Percentiles rank a stretch among this genome's conserved stretches.
Conservation (phyloP, 1,140 invertebrate species). For the Trachymyrmex cornetzi region DNA sequence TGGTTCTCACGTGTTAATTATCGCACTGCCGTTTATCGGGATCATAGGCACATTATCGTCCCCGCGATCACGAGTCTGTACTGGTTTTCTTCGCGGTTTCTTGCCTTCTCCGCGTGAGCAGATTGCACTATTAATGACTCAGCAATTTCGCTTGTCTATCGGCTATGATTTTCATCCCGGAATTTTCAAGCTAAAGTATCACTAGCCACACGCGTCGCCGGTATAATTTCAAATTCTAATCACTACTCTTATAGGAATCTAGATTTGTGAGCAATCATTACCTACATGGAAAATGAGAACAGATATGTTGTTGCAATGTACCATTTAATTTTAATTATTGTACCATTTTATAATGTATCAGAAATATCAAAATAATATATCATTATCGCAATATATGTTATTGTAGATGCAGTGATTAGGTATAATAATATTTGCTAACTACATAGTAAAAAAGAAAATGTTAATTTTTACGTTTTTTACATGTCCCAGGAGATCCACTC, state of each 20-base stretch:
- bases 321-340: conserved; percentile 74
- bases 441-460: no score
- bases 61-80: conserved; percentile 40
- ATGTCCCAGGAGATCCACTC: no score
- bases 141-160: conserved; percentile 12
- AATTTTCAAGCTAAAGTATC: conserved; percentile 1
- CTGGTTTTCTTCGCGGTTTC: conserved; percentile 43
- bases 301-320: conserved; percentile 34
- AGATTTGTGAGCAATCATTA: conserved; percentile 52
- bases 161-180: background rate
- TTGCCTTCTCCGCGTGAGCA: conserved; percentile 43
- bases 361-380: conserved; percentile 17
- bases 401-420: background rate
- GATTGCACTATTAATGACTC: conserved; percentile 24
- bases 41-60: conserved; percentile 65
- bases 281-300: background rate
- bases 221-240: conserved; percentile 59
- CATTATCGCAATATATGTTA: background rate
- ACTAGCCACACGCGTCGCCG: conserved; percentile 11
- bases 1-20: conserved; percentile 71
- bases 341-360: background rate
- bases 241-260: background rate
- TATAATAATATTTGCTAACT: background rate
- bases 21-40: conserved; percentile 63
- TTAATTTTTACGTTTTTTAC: no score